These are phyloP conservation scores for Euthynnus affinis DNA, from an alignment of 2,797 vertebrate genomes.

Conservation along the genomic window DNA sequence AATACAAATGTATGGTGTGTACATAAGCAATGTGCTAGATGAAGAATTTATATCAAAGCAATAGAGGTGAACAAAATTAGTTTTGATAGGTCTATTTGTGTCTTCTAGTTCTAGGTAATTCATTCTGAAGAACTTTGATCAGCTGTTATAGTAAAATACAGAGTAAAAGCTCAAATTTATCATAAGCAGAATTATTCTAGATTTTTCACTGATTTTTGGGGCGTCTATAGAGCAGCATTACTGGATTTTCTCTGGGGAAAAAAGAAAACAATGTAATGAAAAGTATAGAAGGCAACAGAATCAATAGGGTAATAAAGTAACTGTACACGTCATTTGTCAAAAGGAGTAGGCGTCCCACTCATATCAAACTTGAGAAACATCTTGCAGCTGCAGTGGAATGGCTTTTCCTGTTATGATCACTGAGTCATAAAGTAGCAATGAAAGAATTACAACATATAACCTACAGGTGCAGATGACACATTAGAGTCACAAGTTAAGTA, in stretches of 20 bases:
- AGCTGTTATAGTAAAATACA: not conserved
- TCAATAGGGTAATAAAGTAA: too few species aligned
- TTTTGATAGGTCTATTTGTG: not conserved
- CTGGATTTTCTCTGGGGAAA: too few species aligned
- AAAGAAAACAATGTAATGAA: too few species aligned
- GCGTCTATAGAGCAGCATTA: too few species aligned
- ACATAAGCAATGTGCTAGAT: not conserved
- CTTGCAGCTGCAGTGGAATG: not conserved
- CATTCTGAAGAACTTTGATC: not conserved
- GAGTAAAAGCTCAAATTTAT: not conserved
- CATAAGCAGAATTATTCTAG: not conserved
- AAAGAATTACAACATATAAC: not conserved
- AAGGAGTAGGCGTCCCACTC: not conserved
- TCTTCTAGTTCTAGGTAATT: too few species aligned
- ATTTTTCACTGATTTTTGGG: too few species aligned
- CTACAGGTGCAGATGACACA: not conserved
- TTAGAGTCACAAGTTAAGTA: not conserved
- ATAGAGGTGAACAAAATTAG: not conserved
- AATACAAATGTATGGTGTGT: not conserved
- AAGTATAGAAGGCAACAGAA: too few species aligned
- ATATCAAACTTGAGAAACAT: constrained; percentile 2
- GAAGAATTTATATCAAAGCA: not conserved
- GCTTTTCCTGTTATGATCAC: not conserved
- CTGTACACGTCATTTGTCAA: not conserved
- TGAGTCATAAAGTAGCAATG: constrained; percentile 1